Percentiles rank a stretch among this genome's conserved stretches.
Conservation (phyloP, 2,797 vertebrate species). For the Scleropages formosus region DNA sequence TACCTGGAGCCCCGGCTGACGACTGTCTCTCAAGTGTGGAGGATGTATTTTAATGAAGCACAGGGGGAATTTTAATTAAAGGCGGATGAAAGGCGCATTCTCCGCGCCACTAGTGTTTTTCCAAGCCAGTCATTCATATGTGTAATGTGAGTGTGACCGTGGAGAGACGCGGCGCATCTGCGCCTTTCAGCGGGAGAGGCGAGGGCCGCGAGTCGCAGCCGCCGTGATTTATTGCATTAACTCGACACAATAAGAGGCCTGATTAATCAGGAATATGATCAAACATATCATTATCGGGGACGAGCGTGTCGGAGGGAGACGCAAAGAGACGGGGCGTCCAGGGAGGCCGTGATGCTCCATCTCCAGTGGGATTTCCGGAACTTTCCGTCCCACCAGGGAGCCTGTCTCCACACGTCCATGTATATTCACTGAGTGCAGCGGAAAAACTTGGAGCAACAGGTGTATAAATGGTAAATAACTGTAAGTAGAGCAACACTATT, state of each 20-base stretch:
- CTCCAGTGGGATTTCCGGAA: background rate
- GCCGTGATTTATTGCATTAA: constrained; percentile 44
- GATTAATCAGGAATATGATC: constrained; percentile 53
- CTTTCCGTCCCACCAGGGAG: background rate
- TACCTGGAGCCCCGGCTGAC: constrained; percentile 53
- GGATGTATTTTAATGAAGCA: constrained; percentile 67
- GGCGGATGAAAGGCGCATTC: constrained; percentile 56
- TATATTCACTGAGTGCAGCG: background rate
- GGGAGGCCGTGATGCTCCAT: background rate
- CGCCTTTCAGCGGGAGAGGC: constrained; percentile 50
- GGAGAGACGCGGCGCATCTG: constrained; percentile 55
- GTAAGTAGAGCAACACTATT: no score
- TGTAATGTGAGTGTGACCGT: constrained; percentile 53
- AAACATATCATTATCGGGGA: constrained; percentile 48
- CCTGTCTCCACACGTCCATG: background rate
- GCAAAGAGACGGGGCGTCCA: background rate
- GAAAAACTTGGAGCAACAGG: no score
- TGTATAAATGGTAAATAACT: no score
- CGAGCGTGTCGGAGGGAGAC: background rate
- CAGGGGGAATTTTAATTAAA: constrained; percentile 63
- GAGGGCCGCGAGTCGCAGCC: constrained; percentile 21
- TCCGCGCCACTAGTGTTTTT: constrained; percentile 46
- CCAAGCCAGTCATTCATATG: constrained; percentile 59
- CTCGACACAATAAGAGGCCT: constrained; percentile 38
- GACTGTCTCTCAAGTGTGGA: constrained; percentile 56